phyloP scores from a whole-genome alignment of 2,888 invertebrate genomes.

The Dioctria rufipes region DNA sequence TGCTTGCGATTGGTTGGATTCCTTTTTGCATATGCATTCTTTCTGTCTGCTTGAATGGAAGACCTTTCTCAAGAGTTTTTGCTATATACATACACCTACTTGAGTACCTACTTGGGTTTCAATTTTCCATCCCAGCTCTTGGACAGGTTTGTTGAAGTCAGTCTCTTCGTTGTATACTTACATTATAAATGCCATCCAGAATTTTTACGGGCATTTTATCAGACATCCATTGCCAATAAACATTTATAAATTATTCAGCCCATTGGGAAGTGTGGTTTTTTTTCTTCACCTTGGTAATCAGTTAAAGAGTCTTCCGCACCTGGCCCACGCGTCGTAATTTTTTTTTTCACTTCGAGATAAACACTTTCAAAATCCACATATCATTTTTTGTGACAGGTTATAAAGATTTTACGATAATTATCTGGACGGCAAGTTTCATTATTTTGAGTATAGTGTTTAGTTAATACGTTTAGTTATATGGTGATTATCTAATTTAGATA shows the following conservation, averaged over 20 bases:
- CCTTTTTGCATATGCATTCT: neutral
- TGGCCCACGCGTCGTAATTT: slow-evolving; percentile 23
- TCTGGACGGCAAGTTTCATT: neutral
- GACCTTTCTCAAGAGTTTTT: neutral
- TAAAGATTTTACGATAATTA: slow-evolving; percentile 38
- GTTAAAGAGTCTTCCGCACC: neutral
- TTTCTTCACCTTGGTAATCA: neutral
- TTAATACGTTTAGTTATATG: no score
- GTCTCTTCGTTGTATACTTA: no score
- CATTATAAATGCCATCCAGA: neutral
- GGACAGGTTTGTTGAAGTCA: no score
- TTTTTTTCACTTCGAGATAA: neutral
- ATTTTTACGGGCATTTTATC: slow-evolving; percentile 7
- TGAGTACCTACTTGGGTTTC: no score
- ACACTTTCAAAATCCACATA: slow-evolving; percentile 1
- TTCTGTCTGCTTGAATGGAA: neutral
- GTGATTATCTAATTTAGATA: no score
- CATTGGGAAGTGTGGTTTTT: neutral
- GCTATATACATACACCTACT: no score
- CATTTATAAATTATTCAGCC: slow-evolving; percentile 22
- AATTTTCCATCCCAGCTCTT: no score
- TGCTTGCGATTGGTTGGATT: neutral
- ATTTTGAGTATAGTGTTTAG: no score
- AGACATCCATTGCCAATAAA: slow-evolving; percentile 27
- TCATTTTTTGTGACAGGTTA: neutral